These are phyloP conservation scores for Pycnomerus fuliginosus DNA, from an alignment of 2,888 invertebrate species.

Conservation along the genomic window DNA sequence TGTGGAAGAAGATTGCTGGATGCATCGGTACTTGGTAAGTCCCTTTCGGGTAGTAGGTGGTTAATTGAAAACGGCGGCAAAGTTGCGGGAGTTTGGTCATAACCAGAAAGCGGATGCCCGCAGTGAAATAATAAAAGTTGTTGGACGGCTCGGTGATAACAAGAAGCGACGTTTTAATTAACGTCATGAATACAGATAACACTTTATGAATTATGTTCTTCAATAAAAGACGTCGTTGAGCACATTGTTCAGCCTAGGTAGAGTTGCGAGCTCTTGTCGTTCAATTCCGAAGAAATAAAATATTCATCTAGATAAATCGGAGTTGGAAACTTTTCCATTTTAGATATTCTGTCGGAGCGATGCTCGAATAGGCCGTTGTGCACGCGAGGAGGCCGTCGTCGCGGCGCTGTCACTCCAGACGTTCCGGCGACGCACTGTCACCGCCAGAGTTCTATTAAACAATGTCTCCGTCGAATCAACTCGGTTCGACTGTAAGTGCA, in stretches of 20 bases:
- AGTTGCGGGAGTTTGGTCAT: neutral
- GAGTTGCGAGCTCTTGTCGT: constrained; percentile 18
- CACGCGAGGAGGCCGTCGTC: constrained; percentile 14
- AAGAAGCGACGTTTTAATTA: constrained; percentile 37
- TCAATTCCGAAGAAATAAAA: constrained; percentile 30
- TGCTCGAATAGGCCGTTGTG: constrained; percentile 24
- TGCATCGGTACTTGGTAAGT: no score
- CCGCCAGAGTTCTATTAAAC: constrained; percentile 36
- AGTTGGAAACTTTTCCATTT: constrained; percentile 27
- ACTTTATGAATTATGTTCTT: constrained; percentile 30
- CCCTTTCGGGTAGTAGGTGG: neutral
- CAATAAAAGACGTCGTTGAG: constrained; percentile 32
- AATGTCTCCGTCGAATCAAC: constrained; percentile 29
- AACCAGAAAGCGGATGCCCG: constrained; percentile 9
- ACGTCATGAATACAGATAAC: constrained; percentile 38
- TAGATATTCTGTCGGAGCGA: constrained; percentile 24
- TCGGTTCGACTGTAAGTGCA: constrained; percentile 17
- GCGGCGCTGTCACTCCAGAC: constrained; percentile 33
- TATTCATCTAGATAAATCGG: constrained; percentile 31
- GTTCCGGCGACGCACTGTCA: constrained; percentile 32
- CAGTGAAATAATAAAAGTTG: constrained; percentile 22
- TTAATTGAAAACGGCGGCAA: constrained; percentile 12
- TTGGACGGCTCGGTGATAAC: constrained; percentile 23
- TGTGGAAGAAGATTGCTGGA: constrained; percentile 15
- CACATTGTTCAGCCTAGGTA: constrained; percentile 24